Evolutionary conservation across 2,113 vertebrate species (phyloP), one percentile per base, ranked within the genome.

Genomic region (Aphyosemion australe): DNA sequence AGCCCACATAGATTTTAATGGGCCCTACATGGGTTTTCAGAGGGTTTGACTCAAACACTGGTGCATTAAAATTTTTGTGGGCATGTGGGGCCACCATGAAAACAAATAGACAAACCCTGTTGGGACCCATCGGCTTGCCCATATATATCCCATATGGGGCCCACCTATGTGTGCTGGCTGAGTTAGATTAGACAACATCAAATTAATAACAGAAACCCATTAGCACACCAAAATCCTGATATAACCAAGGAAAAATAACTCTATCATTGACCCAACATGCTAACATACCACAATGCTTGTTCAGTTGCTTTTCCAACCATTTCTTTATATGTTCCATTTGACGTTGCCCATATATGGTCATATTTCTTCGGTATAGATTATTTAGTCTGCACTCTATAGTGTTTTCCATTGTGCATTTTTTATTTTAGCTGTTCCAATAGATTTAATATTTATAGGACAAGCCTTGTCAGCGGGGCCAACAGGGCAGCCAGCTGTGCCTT

Each of bases 401-500:
- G 21, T 47, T 43, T 47, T 59, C 52, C 42, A 46, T 46, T 50
- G 59, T 72, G 64, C 64, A 61, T 64, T 65, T 73, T 57, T 48
- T 48, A 67, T 76, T 43, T 53, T 42, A 56, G 60, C 32, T 11
- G 11, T 66, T 68, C 71, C 50, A 79, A 86, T 83, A 79, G 69
- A 82, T 79, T 62, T 57, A 18, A 55, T 72, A 86, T 79, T 77
- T 80, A 82, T 70, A 48, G 72, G 52, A 68, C 65, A 72, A 72
- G 67, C 61, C 61, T 61, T 53, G 69, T 65, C 80, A 80, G 85
- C 85, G 65, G 82, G 72, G 78, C 72, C 78, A 79, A 72, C 61
- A 76, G 74, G 72, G 72, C 55, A 68, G 77, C 75, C 80, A 74
- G 74, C 82, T 80, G 79, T 76, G 81, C 67, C 83, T 80, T 70